Base-by-base conservation (phyloP, 2,888 invertebrate species). In the Ramazzottius varieornatus region DNA sequence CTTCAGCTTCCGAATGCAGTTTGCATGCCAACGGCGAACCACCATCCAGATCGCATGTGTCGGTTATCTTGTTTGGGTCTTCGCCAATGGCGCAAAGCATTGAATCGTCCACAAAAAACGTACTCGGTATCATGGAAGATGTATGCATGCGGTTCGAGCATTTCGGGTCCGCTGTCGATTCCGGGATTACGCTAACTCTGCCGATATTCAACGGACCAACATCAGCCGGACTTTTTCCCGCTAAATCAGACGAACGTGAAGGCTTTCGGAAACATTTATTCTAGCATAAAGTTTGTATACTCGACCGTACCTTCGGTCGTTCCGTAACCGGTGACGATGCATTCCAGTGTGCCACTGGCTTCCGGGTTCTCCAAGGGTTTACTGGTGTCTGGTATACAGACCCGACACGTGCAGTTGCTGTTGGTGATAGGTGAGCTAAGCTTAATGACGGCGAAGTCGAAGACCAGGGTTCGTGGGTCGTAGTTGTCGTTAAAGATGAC, bases 1-100 rank as follows among this genome's bases (percentile, higher is more conserved):
- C 29, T 8, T 54, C 54, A 4, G 29, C 54, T 16, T 54, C 54
- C n/a, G 54, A 24, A 13, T 54, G 8, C 54, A 54, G 8, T 24
- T 24, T 8, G 54, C 54, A 54, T 8, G 24, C 54, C 29, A 54
- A 54, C n/a, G 54, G 54, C 54, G 54, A 54, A 29, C 54, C 54
- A 24, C 54, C 54, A 29, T 54, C 54, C 54, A 54, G 29, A 29
- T 54, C 54, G 24, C 54, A 54, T 16, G 54, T 54, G 29, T 54
- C 54, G 54, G 54, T 24, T 8, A 29, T 4, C 29, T 54, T 54
- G 54, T 4, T 24, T 13, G 54, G 54, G 29, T 54, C 24, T 8
- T 54, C 54, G 54, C 54, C 54, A 29, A 54, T 54, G 20, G 54
- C 54, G 54, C 54, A 54, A 24, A 54, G 8, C 54, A 54, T 54